phyloP scores from a whole-genome alignment of 2,888 invertebrate genomes.

The Enchytraeus crypticus region DNA sequence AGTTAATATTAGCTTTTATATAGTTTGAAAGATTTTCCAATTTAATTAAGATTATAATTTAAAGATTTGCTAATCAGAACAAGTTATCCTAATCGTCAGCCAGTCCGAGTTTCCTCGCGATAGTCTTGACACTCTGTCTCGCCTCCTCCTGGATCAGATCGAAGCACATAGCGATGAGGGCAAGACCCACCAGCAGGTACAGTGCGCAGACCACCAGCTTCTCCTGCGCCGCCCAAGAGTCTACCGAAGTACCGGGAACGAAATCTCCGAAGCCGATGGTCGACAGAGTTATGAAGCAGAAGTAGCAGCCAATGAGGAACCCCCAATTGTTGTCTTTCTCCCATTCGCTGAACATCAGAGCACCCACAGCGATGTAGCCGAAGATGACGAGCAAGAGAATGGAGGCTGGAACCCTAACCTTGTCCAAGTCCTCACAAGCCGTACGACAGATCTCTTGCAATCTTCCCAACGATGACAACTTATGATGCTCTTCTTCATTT shows the following conservation, averaged over 20 bases:
- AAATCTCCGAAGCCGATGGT: background rate
- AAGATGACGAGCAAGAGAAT: background rate
- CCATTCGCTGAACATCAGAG: background rate
- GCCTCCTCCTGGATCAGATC: background rate
- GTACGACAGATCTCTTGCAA: background rate
- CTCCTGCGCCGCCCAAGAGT: background rate
- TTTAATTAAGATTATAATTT: no score
- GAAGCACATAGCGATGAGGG: background rate
- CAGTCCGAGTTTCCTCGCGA: background rate
- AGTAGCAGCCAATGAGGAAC: background rate
- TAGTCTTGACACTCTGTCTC: background rate
- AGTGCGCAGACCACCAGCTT: background rate
- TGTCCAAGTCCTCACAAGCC: background rate
- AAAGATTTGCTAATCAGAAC: no score
- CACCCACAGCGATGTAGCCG: background rate
- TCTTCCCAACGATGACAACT: background rate
- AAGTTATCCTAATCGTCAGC: no score
- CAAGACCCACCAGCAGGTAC: background rate
- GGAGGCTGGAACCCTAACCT: background rate
- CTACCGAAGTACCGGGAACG: background rate
- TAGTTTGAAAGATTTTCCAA: no score
- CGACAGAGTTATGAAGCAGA: background rate
- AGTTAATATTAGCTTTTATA: no score
- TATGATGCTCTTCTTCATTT: no score
- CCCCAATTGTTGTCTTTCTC: background rate